Percentiles rank a stretch among this genome's conserved stretches.
These are phyloP conservation scores for Dendrocincla tyrannina DNA, from an alignment of 2,797 vertebrate species.

Conservation along the genomic window DNA sequence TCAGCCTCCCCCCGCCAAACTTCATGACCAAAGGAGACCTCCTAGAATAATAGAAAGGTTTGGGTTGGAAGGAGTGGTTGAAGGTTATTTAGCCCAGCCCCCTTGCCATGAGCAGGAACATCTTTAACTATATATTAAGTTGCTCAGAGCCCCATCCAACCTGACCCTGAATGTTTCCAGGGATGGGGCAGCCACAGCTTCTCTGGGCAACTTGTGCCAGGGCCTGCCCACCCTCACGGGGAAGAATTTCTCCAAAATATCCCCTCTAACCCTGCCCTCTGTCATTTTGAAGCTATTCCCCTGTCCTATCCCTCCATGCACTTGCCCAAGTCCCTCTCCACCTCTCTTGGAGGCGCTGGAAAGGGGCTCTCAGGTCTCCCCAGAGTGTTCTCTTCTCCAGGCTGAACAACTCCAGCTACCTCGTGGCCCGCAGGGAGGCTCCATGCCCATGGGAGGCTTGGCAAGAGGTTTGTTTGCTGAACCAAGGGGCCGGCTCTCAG, in stretches of 20 bases:
- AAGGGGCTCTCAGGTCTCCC: rapidly evolving
- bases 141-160: rapidly evolving
- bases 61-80: background rate
- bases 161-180: background rate
- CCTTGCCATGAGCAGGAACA: background rate
- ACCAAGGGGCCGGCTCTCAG: background rate
- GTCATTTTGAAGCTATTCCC: background rate
- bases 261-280: background rate
- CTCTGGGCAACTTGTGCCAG: background rate
- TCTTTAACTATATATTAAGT: rapidly evolving
- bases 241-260: rapidly evolving
- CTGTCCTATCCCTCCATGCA: background rate
- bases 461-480: background rate
- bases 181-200: background rate
- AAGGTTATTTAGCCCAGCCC: background rate
- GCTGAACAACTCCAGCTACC: background rate
- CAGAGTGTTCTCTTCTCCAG: background rate
- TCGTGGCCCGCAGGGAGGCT: background rate
- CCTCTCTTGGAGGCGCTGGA: background rate
- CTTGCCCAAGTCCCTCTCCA: background rate
- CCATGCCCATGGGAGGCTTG: background rate
- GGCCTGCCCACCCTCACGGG: rapidly evolving
- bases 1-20: too few relatives aligned
- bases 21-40: background rate
- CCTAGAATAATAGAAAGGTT: rapidly evolving